These are phyloP conservation scores for Calephelis nemesis DNA, from an alignment of 1,140 invertebrate genomes.

Conservation along the genomic window DNA sequence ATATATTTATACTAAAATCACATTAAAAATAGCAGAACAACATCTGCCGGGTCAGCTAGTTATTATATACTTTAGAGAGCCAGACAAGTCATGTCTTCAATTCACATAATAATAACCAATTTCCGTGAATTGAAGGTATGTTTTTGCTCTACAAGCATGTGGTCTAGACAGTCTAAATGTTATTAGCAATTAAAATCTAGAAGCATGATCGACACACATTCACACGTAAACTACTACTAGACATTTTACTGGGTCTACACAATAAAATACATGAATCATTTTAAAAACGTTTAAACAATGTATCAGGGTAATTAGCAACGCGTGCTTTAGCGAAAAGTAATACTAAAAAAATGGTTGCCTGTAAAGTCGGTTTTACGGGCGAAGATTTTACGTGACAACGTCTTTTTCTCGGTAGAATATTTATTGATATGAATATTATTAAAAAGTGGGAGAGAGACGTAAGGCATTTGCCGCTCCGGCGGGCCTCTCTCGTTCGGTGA, in stretches of 20 bases:
- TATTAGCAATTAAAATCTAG: slow-evolving; percentile 24
- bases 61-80: slow-evolving; percentile 49
- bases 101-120: slow-evolving; percentile 51
- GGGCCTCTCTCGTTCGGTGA: too few species aligned
- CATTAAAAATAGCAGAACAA: too few species aligned
- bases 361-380: too few species aligned
- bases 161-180: slow-evolving; percentile 51
- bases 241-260: neutral
- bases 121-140: slow-evolving; percentile 72
- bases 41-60: too few species aligned
- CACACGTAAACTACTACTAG: slow-evolving; percentile 13
- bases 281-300: neutral
- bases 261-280: neutral
- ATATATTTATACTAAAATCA: too few species aligned
- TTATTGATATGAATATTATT: too few species aligned
- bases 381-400: too few species aligned
- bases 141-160: slow-evolving; percentile 73
- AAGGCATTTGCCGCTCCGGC: too few species aligned
- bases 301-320: too few species aligned
- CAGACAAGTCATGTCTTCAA: slow-evolving; percentile 75
- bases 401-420: too few species aligned
- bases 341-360: too few species aligned
- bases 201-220: slow-evolving; percentile 17
- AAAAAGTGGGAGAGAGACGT: too few species aligned
- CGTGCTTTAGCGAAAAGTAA: neutral